These are phyloP conservation scores for Cyrtonyx montezumae DNA, from an alignment of 2,113 vertebrate genomes.

Conservation along the genomic window DNA sequence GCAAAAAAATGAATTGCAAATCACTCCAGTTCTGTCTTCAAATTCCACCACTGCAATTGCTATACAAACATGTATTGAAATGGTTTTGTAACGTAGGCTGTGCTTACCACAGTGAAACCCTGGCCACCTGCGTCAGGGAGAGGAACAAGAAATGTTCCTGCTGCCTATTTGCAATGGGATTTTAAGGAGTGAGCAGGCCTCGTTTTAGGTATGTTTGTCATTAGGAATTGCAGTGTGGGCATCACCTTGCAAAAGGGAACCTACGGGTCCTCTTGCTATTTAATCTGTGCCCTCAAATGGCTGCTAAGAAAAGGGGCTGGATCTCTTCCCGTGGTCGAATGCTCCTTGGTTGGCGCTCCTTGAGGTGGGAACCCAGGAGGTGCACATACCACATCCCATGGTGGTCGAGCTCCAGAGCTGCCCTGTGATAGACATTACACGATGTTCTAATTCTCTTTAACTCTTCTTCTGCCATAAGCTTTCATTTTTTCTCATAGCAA, in stretches of 20 bases:
- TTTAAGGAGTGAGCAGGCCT: not conserved
- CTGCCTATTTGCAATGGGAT: not conserved
- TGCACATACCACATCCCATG: not conserved
- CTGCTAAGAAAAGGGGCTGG: not conserved
- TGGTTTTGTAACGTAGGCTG: not conserved
- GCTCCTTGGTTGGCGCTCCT: not conserved
- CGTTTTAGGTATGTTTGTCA: not conserved
- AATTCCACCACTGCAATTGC: not conserved
- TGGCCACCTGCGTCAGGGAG: not conserved
- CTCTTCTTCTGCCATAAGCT: not conserved
- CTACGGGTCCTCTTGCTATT: too few relatives aligned
- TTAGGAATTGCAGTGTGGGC: not conserved
- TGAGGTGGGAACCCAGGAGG: not conserved
- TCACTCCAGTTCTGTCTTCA: not conserved
- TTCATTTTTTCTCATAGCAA: not conserved
- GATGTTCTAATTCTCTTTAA: not conserved
- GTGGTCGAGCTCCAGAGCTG: not conserved
- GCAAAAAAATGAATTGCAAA: conserved; percentile 36
- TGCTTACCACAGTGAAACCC: not conserved
- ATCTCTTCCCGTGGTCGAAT: not conserved
- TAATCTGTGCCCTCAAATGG: not conserved
- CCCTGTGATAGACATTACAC: not conserved
- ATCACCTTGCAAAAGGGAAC: not conserved
- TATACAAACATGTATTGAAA: not conserved
- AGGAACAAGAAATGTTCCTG: not conserved